Base-by-base conservation (phyloP, 2,888 invertebrate genomes). In the Thecophora atra region DNA sequence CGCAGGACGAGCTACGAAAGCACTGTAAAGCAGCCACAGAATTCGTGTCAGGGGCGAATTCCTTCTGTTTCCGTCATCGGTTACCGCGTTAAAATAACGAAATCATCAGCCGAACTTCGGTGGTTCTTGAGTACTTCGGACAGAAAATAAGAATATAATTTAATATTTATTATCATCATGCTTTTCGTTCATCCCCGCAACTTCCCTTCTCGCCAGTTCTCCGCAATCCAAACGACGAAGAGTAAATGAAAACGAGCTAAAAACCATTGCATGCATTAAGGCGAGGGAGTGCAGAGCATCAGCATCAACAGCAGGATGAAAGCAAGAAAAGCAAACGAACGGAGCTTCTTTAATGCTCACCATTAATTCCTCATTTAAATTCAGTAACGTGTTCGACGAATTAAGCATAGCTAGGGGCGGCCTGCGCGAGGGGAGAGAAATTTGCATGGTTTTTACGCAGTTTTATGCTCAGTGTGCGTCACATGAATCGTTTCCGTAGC, bases 291-390 rank as follows among this genome's bases (percentile, higher is more conserved):
- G 63, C 6, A 37, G 3, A 21, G 37, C 37, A 19, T 11, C 26
- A 28, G 62, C 42, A 19, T 8, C 1, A 47, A 17, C 21, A 47
- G 17, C 15, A 42, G 13, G 19, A 42, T 19, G 42, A 54, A n/a
- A 21, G 19, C 24, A 28, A 37, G 37, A 37, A 51, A 30, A 66
- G 30, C 26, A 13, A 15, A 56, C 19, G n/a, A 30, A 28, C 15
- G 30, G 28, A 13, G 7, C 19, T 37, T 30, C 51, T 37, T 70
- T 63, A 77, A 81, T 82, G 81, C 81, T 81, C 80, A 81, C 76
- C 85, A 85, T 86, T 86, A 86, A 86, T 85, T 85, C 85, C 84
- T 84, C 84, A 85, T 85, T 85, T 85, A 86, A 85, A 85, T 85
- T 85, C 86, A 85, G 82, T 83, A 83, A 81, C 85, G 85, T 86